Percentiles rank a stretch among this genome's conserved stretches.
Conservation (phyloP, 2,888 invertebrate genomes). For the Eurytoma adleriae region DNA sequence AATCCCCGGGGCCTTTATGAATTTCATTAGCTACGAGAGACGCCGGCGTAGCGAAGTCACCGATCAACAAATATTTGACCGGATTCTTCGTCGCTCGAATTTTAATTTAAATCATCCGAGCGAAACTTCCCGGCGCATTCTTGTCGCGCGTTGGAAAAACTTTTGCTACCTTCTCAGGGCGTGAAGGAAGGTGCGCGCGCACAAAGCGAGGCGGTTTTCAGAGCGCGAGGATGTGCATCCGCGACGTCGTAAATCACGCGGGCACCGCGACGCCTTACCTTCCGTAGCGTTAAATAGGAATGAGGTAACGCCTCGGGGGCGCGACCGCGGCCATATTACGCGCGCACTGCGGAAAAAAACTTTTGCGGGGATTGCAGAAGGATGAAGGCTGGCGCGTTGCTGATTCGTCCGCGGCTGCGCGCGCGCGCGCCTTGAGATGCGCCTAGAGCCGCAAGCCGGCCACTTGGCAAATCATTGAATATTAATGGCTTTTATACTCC, state of each 20-base stretch:
- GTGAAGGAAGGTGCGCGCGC: not conserved
- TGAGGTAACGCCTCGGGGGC: slow-evolving; percentile 12
- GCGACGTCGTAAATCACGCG: slow-evolving; percentile 68
- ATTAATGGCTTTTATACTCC: slow-evolving; percentile 13
- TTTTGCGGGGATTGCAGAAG: slow-evolving; percentile 1
- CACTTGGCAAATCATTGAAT: slow-evolving; percentile 29
- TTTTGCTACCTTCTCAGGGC: not conserved
- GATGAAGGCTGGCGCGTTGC: not conserved
- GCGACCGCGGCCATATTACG: slow-evolving; percentile 15
- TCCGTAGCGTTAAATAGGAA: slow-evolving; percentile 30
- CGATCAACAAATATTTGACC: too few species aligned
- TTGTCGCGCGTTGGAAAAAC: not conserved
- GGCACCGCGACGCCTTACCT: slow-evolving; percentile 63
- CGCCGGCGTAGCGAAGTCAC: too few species aligned
- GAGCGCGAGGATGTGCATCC: slow-evolving; percentile 50
- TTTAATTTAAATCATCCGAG: too few species aligned
- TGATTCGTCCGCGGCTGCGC: not conserved
- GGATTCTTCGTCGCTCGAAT: too few species aligned
- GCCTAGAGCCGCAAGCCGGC: not conserved
- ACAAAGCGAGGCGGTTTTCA: slow-evolving; percentile 34
- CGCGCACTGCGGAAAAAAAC: slow-evolving; percentile 41
- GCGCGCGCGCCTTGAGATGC: not conserved
- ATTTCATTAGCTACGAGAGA: slow-evolving; percentile 6
- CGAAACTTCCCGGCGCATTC: too few species aligned
- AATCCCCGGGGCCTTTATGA: slow-evolving; percentile 36